Evolutionary conservation across 1,140 invertebrate genomes (phyloP).

Genomic region (Drosophila bifasciata): DNA sequence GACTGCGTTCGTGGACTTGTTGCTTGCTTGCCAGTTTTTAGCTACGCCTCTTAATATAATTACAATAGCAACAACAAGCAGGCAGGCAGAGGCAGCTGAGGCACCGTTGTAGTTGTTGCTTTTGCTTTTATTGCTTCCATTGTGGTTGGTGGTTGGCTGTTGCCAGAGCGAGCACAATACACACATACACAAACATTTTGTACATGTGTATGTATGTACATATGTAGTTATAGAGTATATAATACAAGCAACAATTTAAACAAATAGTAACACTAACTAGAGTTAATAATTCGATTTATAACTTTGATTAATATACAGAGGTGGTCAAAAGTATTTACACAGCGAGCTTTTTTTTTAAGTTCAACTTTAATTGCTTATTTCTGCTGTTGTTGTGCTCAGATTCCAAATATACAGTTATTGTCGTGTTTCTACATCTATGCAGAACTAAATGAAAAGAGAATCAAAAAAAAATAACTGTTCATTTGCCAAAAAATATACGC

Average conservation of each 20-base stretch:
- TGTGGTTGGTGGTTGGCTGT: constrained; percentile 64
- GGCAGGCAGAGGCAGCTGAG: constrained; percentile 46
- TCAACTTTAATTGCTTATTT: no score
- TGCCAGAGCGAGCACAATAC: constrained; percentile 26
- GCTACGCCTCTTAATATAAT: constrained; percentile 70
- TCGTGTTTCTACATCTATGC: no score
- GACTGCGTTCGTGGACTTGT: constrained; percentile 26
- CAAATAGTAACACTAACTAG: constrained; percentile 3
- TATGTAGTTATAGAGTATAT: constrained; percentile 3
- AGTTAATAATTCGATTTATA: background rate
- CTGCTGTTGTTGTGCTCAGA: no score
- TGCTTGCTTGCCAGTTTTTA: constrained; percentile 50
- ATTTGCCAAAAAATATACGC: no score
- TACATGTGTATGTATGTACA: constrained; percentile 6
- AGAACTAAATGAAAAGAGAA: no score
- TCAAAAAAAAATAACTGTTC: no score
- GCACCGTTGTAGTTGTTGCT: constrained; percentile 45
- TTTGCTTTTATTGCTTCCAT: background rate
- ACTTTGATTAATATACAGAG: background rate
- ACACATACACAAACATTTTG: background rate
- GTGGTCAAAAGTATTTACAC: no score
- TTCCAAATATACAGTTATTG: no score
- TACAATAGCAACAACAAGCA: constrained; percentile 34
- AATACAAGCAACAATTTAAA: constrained; percentile 1
- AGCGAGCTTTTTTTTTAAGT: no score